Base-by-base conservation (phyloP, 2,797 vertebrate genomes). In the Hypotaenidia philippensis region DNA sequence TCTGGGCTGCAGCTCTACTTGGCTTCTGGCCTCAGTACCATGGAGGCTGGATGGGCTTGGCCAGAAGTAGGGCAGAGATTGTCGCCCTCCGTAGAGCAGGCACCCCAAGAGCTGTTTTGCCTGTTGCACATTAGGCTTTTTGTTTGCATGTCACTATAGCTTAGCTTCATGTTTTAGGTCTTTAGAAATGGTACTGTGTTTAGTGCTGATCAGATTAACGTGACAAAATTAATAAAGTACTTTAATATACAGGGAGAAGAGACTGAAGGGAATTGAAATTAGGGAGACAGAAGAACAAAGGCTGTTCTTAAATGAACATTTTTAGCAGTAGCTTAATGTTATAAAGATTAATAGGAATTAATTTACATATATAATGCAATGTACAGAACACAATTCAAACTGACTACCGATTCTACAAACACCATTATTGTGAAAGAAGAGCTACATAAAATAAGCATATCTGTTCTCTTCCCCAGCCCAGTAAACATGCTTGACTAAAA, bases 301-400 rank as follows among this genome's bases (percentile, higher is more conserved):
- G 57, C 93, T 61, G 81, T 89, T 94, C 79, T 88, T 95, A 95
- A 97, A 96, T 85, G 94, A 95, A 93, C 93, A 81, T 95, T 97
- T 97, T 97, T 95, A 96, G 95, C 92, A 85, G 79, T 83, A 92
- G 95, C 76, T 97, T 95, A 97, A 90, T 90, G 83, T 97, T 97
- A 90, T 89, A 94, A 94, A 97, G 97, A 97, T 97, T 97, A 96
- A 97, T 96, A 94, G 94, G 94, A 97, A 96, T 97, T 96, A 94
- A 97, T 97, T 96, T 96, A 74, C 95, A 97, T 97, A 57, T 59
- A 77, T 96, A 96, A 97, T 95, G 47, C 60, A 87, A 93, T 55
- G 41, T 93, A 96, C 92, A 89, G 87, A 89, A 87, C 64, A 88
- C 76, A 90, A 91, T 94, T 95, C 94, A 94, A 89, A 87, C 64